Evolutionary conservation across 2,113 vertebrate species (phyloP), one percentile per base, ranked within the genome.

Genomic region (Dasyprocta punctata): DNA sequence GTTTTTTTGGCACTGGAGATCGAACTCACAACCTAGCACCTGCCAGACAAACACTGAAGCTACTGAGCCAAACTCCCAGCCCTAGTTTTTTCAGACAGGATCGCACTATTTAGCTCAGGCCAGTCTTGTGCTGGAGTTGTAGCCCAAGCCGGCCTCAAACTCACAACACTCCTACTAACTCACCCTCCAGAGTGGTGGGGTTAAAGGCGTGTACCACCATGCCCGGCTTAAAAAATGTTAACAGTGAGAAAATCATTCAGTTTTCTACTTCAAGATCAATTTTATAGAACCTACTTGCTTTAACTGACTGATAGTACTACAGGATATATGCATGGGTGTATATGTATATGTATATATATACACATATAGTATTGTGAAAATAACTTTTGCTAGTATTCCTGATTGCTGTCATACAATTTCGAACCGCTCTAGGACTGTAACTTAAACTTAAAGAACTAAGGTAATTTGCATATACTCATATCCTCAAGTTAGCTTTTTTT

Each of bases 181-280:
- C n/a, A n/a, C n/a, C n/a, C n/a, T n/a, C n/a, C n/a, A n/a, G n/a
- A n/a, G n/a, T n/a, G n/a, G n/a, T n/a, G n/a, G n/a, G n/a, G n/a
- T n/a, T n/a, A n/a, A n/a, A n/a, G n/a, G n/a, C n/a, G n/a, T n/a
- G n/a, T n/a, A n/a, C n/a, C n/a, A n/a, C n/a, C n/a, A n/a, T n/a
- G n/a, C n/a, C n/a, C n/a, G n/a, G n/a, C n/a, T 81, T 49, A 67
- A 96, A 95, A 92, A 85, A 61, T 61, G n/a, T 78, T 75, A 73
- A 60, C 36, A 0, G 17, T 81, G 36, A 85, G 44, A 96, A 94
- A 95, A 92, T 77, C 28, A 54, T 67, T 84, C 14, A 10, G 5
- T 92, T 84, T 96, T 81, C 71, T 94, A 69, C 75, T 97, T 85
- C 47, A 86, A 85, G 8, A 28, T 83, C 28, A 38, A 60, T 71